phyloP scores from a whole-genome alignment of 2,888 invertebrate genomes.

The Caenorhabditis sp. region DNA sequence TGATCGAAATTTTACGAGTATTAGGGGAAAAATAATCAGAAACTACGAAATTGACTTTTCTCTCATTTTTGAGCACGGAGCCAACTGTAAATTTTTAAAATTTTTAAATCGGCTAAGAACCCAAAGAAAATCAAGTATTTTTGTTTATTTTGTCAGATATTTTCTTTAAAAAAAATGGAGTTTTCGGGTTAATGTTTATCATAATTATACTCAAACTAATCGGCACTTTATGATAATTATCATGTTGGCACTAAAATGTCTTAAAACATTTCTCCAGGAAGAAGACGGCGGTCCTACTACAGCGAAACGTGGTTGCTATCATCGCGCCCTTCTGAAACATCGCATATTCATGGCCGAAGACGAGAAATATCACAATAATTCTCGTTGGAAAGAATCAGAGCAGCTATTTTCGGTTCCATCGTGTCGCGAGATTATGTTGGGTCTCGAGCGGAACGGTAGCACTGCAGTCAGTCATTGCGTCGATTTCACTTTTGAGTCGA shows the following conservation, averaged over 20 bases:
- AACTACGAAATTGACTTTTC: too few relatives aligned
- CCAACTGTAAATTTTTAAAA: too few relatives aligned
- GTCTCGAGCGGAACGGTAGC: slow-evolving; percentile 36
- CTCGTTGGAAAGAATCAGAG: slow-evolving; percentile 52
- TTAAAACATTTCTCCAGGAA: slow-evolving; percentile 20
- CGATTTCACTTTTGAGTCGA: slow-evolving; percentile 26
- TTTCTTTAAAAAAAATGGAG: too few relatives aligned
- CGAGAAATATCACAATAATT: slow-evolving; percentile 56
- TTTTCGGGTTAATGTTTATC: too few relatives aligned
- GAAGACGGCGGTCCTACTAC: slow-evolving; percentile 53
- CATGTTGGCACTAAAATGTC: background rate
- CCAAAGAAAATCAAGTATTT: too few relatives aligned
- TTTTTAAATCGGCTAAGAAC: too few relatives aligned
- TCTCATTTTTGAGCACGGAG: too few relatives aligned
- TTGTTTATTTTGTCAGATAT: too few relatives aligned
- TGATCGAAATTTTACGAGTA: too few relatives aligned
- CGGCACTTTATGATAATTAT: too few relatives aligned
- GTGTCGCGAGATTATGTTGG: slow-evolving; percentile 52
- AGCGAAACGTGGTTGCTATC: slow-evolving; percentile 52
- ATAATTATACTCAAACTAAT: too few relatives aligned
- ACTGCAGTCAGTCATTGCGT: slow-evolving; percentile 31
- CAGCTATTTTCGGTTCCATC: slow-evolving; percentile 45
- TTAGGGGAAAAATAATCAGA: too few relatives aligned
- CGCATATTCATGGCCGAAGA: slow-evolving; percentile 49
- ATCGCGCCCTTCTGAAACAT: slow-evolving; percentile 57